Base-by-base conservation (phyloP, 2,888 invertebrate genomes). In the Exocentrus adspersus region DNA sequence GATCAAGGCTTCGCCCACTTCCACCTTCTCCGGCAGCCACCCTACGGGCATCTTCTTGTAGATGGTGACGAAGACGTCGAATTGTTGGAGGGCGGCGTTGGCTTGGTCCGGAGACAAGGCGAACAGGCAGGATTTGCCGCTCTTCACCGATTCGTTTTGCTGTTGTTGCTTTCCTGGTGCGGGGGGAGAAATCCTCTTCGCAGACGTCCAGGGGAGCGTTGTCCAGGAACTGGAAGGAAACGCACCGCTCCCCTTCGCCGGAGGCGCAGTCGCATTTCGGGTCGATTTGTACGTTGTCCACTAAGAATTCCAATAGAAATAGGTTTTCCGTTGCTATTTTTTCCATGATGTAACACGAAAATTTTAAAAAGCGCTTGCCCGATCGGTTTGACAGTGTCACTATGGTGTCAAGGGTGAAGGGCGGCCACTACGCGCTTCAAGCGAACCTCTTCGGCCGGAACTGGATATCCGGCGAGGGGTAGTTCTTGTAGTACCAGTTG, bases 51-150 rank as follows among this genome's bases (percentile, higher is more conserved):
- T 83, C 54, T 86, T 86, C 73, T 88, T 89, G 72, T 84, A 86
- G 0, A 90, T 86, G 0, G 84, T 81, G 54, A 89, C 82, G 54
- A 82, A 83, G 1, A 90, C 77, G 1, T 88, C 87, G 72, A 89
- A 89, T 46, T 84, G 84, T 59, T 80, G 80, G 74, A 86, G 80
- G 0, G 87, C 87, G 43, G 83, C 79, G n/a, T 75, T 75, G 0
- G 89, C 86, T 24, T 87, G 86, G 5, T 77, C 71, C 43, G 86
- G 84, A 20, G 87, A 86, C 2, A 90, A 78, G 0, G 88, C 88
- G 75, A 90, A 90, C n/a, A 90, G 80, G 71, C 89, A 89, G 0
- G 90, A 90, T 78, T 89, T 90, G 20, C 90, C 90, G 69, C 84
- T 88, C 75, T 87, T 88, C 60, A 88, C 86, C 0, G 83, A 79